Base-by-base conservation (phyloP, 2,797 vertebrate species). In the Sebastes steindachneri region DNA sequence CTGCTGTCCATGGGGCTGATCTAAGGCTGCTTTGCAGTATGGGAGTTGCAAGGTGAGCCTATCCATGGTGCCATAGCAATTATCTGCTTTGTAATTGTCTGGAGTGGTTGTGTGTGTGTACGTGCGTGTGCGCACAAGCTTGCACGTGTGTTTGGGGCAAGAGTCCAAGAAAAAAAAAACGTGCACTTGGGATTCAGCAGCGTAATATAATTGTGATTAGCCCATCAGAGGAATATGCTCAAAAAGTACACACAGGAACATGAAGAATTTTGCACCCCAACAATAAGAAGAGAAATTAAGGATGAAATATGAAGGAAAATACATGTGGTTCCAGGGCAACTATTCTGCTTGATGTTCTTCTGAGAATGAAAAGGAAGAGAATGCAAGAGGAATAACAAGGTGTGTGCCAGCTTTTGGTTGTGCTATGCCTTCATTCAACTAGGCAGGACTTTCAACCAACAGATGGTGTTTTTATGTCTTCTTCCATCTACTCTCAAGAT, bases 401-500 rank as follows among this genome's bases (percentile, higher is more conserved):
- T 37, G 41, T 28, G 48, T 51, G 45, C 29, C 72, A 74, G 65
- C 28, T 64, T 28, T 70, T 68, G 55, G 19, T 68, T 76, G 23
- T 37, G 25, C 80, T 69, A 9, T 21, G 4, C 25, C 21, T 48
- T 25, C 26, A 71, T 65, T 62, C 28, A 76, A 71, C 63, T 21
- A 60, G n/a, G 41, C 58, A 37, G 70, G 25, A 68, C 37, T 55
- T 83, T 73, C 21, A 82, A 68, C 31, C 48, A 72, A 73, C 83
- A 84, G 79, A 86, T 84, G 68, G 71, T 73, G 71, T 85, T 86
- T 80, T 76, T 68, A 73, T 75, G 68, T 71, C 29, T 79, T 73
- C 29, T 73, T 79, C 72, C 60, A 80, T 79, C 35, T 59, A n/a
- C 57, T 77, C 57, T 82, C 53, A 77, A 62, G 41, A 76, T 73